phyloP scores from a whole-genome alignment of 2,113 vertebrate genomes.

The Leptosomus discolor region DNA sequence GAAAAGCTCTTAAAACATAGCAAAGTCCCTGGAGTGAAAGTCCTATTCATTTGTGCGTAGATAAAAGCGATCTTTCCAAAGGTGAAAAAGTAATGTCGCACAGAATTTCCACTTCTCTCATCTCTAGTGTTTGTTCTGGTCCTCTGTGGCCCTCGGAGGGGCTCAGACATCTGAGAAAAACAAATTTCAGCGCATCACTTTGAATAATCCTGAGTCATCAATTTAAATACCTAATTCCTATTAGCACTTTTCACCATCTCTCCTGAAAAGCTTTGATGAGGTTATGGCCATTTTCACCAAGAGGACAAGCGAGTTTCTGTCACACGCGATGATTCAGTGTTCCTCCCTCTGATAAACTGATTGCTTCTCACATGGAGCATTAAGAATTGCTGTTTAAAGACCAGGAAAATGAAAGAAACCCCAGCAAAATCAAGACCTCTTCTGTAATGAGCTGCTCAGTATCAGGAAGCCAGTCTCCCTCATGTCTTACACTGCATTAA shows the following conservation, averaged over 20 bases:
- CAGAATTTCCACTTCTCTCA: conserved; percentile 12
- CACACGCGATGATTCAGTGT: not conserved
- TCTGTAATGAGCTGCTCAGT: not conserved
- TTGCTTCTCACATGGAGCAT: not conserved
- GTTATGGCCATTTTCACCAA: conserved; percentile 45
- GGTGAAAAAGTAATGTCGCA: not conserved
- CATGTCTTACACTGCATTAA: not conserved
- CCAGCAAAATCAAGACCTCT: not conserved
- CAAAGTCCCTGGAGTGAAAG: conserved; percentile 34
- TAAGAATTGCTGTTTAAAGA: not conserved
- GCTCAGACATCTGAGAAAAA: conserved; percentile 35
- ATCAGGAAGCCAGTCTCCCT: not conserved
- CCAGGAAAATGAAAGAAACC: not conserved
- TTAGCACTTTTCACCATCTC: conserved; percentile 63
- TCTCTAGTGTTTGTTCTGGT: conserved; percentile 30
- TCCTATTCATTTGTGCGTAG: conserved; percentile 19
- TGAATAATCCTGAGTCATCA: conserved; percentile 58
- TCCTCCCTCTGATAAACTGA: not conserved
- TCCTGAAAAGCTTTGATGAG: conserved; percentile 49
- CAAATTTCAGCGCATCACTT: conserved; percentile 38
- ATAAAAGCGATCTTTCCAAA: conserved; percentile 37
- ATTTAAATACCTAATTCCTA: conserved; percentile 60
- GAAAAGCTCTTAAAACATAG: not conserved
- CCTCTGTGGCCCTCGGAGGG: not conserved
- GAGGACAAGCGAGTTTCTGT: conserved; percentile 1